These are phyloP conservation scores for Syngnathus floridae DNA, from an alignment of 2,113 vertebrate species.

Conservation along the genomic window DNA sequence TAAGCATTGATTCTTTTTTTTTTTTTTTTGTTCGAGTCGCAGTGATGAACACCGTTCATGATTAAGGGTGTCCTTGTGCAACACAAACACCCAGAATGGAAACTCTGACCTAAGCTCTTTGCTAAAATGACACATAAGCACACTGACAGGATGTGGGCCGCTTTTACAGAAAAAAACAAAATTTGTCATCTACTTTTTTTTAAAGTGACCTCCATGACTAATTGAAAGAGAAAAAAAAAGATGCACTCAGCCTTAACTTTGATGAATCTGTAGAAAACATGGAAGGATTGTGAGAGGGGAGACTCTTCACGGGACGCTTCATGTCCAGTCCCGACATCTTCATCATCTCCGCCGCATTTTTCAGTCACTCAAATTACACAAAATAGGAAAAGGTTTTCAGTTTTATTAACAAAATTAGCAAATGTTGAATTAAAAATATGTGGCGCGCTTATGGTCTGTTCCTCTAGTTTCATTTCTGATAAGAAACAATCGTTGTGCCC, in stretches of 20 bases:
- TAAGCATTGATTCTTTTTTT: neutral
- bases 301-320: neutral
- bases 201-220: neutral
- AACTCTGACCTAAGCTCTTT: conserved; percentile 21
- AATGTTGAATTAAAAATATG: neutral
- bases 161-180: conserved; percentile 12
- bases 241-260: neutral
- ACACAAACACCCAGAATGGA: conserved; percentile 9
- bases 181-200: neutral
- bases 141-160: conserved; percentile 12
- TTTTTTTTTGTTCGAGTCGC: neutral
- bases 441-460: no score
- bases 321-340: neutral
- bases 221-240: neutral
- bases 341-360: neutral
- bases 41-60: neutral
- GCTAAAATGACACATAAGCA: conserved; percentile 35
- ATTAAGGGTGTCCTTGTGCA: conserved; percentile 8
- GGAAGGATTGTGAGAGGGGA: neutral
- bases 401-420: neutral
- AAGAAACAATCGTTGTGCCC: no score
- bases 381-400: neutral
- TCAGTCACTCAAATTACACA: neutral
- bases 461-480: no score
- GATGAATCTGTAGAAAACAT: neutral